A percentile compares a stretch with the other conserved stretches of the same genome.
Evolutionary conservation across 2,888 invertebrate genomes (phyloP).

Genomic region (Agrochola litura): DNA sequence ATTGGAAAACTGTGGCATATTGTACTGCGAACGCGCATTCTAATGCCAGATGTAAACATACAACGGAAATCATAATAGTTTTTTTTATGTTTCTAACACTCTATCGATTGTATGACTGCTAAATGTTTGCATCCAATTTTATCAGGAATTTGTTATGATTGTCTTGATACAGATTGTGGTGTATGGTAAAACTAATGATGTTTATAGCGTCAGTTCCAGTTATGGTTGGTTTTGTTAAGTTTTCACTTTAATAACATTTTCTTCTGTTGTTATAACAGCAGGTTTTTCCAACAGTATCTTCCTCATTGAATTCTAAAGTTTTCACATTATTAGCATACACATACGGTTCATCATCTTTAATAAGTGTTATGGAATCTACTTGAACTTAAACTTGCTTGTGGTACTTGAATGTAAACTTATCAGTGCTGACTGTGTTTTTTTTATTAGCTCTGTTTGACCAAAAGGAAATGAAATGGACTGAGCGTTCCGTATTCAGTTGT

Average conservation of each 20-base stretch:
- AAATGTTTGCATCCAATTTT: slow-evolving; percentile 29
- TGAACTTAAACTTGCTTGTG: not conserved
- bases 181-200: not conserved
- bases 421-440: not conserved
- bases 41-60: slow-evolving; percentile 50
- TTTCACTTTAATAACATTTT: not conserved
- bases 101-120: slow-evolving; percentile 34
- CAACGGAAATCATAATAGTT: slow-evolving; percentile 50
- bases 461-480: no score
- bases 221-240: not conserved
- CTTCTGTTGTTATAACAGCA: not conserved
- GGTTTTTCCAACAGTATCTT: not conserved
- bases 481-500: no score
- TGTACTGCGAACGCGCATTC: slow-evolving; percentile 47
- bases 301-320: not conserved
- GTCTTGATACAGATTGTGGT: not conserved
- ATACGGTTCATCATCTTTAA: not conserved
- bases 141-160: slow-evolving; percentile 25
- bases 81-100: slow-evolving; percentile 25
- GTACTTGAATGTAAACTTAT: not conserved
- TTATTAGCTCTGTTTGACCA: no score
- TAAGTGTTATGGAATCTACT: not conserved
- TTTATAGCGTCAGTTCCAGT: not conserved
- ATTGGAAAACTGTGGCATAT: slow-evolving; percentile 56
- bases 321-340: not conserved